Percentiles rank a stretch among this genome's conserved stretches.
phyloP scores from a whole-genome alignment of 2,113 vertebrate genomes.

The Ceyx margarethae region DNA sequence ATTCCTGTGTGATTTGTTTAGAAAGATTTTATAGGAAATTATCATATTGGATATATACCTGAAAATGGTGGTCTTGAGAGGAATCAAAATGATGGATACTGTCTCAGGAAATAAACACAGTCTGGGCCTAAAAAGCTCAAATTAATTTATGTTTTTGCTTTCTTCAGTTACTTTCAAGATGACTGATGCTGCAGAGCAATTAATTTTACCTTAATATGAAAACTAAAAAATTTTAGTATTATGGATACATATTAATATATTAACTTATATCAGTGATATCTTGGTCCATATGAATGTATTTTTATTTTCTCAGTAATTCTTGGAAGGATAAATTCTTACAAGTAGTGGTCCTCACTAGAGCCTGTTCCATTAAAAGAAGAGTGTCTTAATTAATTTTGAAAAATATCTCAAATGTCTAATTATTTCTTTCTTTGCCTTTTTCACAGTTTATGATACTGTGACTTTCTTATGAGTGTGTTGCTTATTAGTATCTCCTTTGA shows the following conservation, averaged over 20 bases:
- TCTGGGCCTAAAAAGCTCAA: not conserved
- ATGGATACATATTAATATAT: not conserved
- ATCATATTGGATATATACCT: not conserved
- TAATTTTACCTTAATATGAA: not conserved
- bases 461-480: not conserved
- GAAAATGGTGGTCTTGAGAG: not conserved
- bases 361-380: not conserved
- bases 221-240: not conserved
- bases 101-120: not conserved
- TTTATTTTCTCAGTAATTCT: not conserved
- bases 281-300: not conserved
- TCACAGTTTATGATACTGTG: not conserved
- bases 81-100: not conserved
- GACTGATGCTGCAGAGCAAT: not conserved
- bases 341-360: not conserved
- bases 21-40: not conserved
- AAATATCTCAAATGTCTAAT: not conserved
- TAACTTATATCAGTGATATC: not conserved
- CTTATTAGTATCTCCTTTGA: not conserved
- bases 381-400: not conserved
- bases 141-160: not conserved
- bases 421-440: not conserved
- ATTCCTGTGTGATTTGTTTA: not conserved
- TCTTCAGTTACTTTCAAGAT: not conserved
- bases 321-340: not conserved